Base-by-base conservation (phyloP, 35 echinoderm and acorn worm species). In the Ophiothrix spiculata region DNA sequence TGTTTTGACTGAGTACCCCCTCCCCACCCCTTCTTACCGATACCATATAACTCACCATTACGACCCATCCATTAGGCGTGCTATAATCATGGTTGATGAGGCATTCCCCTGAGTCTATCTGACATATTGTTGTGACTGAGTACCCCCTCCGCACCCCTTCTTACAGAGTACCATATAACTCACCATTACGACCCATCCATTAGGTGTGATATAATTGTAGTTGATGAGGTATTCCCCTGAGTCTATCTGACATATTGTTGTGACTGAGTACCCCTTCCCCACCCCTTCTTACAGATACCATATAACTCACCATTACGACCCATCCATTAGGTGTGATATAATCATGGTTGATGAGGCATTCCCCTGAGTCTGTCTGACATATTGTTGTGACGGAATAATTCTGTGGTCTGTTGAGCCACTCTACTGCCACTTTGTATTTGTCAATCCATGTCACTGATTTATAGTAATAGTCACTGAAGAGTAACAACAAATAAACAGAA, bases 401-500 rank as follows among this genome's bases (percentile, higher is more conserved):
- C 81, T 98, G 95, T 23, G 85, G 87, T 36, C 95, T 83, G 82
- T 98, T 98, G 75, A 86, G 37, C 91, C 92, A 98, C 0, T 81
- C 88, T 19, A 98, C 95, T 2, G 89, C 84, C 32, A 98, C 35
- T 34, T 64, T 64, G 77, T 86, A 64, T 0, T 36, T 83, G 46
- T 94, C 75, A 2, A 87, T 29, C 95, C 95, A 98, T 4, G 87
- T 83, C 42, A 94, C 88, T 42, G 80, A 85, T 69, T 85, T 83
- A 86, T 91, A 91, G 75, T 94, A 98, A 36, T 94, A 83, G 14
- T 94, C 95, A n/a, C n/a, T n/a, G n/a, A n/a, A n/a, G n/a, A n/a
- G n/a, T n/a, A n/a, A n/a, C n/a, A n/a, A n/a, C n/a, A n/a, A n/a
- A n/a, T n/a, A n/a, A n/a, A n/a, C n/a, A n/a, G n/a, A n/a, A n/a